These are phyloP conservation scores for Jacana jacana DNA, from an alignment of 2,113 vertebrate genomes.

Conservation along the genomic window DNA sequence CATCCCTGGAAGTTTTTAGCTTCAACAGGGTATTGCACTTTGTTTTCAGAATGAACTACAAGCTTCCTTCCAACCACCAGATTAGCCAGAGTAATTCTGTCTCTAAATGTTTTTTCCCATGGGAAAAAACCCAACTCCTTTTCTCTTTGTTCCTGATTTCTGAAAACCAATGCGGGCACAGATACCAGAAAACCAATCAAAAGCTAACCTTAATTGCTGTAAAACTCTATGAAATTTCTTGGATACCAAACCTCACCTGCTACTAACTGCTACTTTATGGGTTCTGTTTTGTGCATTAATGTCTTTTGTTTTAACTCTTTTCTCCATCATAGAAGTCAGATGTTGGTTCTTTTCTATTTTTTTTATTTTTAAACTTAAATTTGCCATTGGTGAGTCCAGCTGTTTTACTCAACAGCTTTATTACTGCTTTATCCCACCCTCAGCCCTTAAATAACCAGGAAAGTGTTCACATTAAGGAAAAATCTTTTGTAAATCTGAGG, in stretches of 20 bases:
- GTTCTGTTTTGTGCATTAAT: background rate
- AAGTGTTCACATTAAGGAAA: background rate
- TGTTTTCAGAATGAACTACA: background rate
- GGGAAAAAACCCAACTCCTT: background rate
- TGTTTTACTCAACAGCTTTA: background rate
- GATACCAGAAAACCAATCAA: background rate
- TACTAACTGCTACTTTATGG: background rate
- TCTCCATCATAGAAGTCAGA: background rate
- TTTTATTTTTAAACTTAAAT: background rate
- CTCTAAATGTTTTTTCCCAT: background rate
- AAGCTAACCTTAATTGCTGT: background rate
- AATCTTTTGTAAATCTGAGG: background rate
- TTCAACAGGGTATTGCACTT: background rate
- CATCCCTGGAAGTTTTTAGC: background rate
- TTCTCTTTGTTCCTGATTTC: background rate
- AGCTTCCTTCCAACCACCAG: background rate
- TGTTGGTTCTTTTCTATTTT: rapidly evolving
- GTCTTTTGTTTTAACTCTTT: background rate
- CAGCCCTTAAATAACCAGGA: background rate
- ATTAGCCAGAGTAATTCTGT: background rate
- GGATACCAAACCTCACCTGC: background rate
- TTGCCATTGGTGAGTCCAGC: background rate
- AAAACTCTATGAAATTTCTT: background rate
- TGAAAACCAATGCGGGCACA: background rate
- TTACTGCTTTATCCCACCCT: background rate